Evolutionary conservation across 2,888 invertebrate genomes (phyloP).

Genomic region (Diaphora mendica): DNA sequence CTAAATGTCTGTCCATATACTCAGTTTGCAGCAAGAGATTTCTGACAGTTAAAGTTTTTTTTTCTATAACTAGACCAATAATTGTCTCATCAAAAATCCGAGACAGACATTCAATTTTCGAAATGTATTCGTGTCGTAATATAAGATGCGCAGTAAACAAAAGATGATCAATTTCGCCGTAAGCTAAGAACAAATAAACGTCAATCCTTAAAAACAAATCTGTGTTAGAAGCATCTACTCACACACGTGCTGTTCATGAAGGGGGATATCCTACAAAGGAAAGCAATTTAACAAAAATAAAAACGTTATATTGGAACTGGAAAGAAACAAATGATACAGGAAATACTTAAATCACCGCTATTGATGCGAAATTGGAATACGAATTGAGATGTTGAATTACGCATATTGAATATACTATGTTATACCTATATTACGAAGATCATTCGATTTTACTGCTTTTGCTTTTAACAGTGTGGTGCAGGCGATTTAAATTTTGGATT

Average conservation of each 20-base stretch:
- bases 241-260: constrained; percentile 66
- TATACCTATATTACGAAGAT: constrained; percentile 9
- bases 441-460: constrained; percentile 8
- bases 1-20: neutral
- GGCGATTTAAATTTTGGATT: constrained; percentile 7
- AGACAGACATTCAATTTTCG: constrained; percentile 17
- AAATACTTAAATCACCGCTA: constrained; percentile 83
- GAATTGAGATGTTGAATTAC: constrained; percentile 60
- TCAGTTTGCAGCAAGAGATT: neutral
- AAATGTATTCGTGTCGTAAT: constrained; percentile 32
- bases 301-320: constrained; percentile 77
- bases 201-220: constrained; percentile 83
- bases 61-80: constrained; percentile 19
- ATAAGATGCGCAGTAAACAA: constrained; percentile 43
- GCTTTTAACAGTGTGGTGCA: neutral
- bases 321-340: constrained; percentile 83
- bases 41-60: neutral
- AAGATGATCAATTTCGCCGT: constrained; percentile 76
- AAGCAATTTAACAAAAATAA: constrained; percentile 85
- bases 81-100: constrained; percentile 23
- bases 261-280: constrained; percentile 77
- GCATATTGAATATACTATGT: constrained; percentile 43
- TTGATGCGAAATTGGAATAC: constrained; percentile 79
- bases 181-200: constrained; percentile 82
- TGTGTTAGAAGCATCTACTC: constrained; percentile 68